phyloP scores from a whole-genome alignment of 2,797 vertebrate genomes.

The Lagocephalus sceleratus region DNA sequence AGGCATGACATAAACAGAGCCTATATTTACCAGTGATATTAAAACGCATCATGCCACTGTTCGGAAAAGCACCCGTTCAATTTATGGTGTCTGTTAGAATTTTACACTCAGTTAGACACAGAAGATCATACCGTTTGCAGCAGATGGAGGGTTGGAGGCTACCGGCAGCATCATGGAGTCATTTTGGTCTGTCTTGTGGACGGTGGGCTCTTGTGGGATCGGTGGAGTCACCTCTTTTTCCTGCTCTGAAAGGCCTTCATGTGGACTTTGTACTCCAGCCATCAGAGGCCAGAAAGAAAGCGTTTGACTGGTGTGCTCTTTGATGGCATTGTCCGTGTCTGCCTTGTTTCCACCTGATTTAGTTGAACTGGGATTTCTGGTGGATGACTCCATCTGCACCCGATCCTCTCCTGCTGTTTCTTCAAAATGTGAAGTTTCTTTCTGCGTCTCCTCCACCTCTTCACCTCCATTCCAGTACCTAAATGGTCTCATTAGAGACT shows the following conservation, averaged over 20 bases:
- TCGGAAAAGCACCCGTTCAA: constrained; percentile 7
- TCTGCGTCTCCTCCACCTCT: constrained; percentile 18
- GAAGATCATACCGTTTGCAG: constrained; percentile 49
- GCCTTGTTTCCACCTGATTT: constrained; percentile 58
- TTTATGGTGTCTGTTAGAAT: constrained; percentile 14
- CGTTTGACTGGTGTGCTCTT: constrained; percentile 49
- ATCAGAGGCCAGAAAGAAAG: constrained; percentile 40
- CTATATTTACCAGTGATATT: constrained; percentile 35
- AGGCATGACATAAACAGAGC: constrained; percentile 30
- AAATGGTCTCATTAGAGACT: constrained; percentile 75
- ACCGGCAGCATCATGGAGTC: constrained; percentile 25
- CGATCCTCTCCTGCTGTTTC: constrained; percentile 44
- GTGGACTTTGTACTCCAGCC: constrained; percentile 29
- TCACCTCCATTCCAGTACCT: constrained; percentile 63
- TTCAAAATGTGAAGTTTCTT: constrained; percentile 21
- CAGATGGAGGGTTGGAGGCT: constrained; percentile 25
- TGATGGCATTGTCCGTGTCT: constrained; percentile 67
- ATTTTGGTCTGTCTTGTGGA: constrained; percentile 27
- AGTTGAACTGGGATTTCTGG: constrained; percentile 38
- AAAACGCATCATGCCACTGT: constrained; percentile 11
- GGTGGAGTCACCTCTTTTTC: constrained; percentile 69
- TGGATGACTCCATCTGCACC: constrained; percentile 29
- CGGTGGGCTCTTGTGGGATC: constrained; percentile 46
- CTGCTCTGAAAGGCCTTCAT: constrained; percentile 70
- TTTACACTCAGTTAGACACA: constrained; percentile 3